Conservation (phyloP, 1,140 invertebrate genomes). For the Lithobius niger region DNA sequence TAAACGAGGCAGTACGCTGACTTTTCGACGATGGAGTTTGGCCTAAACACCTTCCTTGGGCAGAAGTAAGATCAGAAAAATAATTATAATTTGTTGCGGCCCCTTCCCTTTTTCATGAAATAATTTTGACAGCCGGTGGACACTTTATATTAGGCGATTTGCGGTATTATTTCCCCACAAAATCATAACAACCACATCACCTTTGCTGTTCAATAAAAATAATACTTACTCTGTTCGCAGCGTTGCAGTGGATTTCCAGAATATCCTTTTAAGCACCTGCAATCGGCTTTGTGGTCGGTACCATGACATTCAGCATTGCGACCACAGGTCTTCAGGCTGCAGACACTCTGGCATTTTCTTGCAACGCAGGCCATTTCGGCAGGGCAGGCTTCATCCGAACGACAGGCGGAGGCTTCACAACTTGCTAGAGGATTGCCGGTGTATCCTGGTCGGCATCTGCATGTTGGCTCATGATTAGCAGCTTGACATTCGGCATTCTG, state of each 20-base stretch:
- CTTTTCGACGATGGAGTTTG: too few relatives aligned
- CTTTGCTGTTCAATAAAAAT: slow-evolving; percentile 5
- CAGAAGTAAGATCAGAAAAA: too few relatives aligned
- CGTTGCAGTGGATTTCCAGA: slow-evolving; percentile 45
- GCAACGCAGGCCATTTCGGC: slow-evolving; percentile 77
- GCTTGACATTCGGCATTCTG: slow-evolving; percentile 24
- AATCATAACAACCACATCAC: too few relatives aligned
- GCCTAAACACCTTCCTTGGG: too few relatives aligned
- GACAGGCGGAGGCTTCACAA: slow-evolving; percentile 50
- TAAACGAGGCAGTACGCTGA: too few relatives aligned
- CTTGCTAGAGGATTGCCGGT: slow-evolving; percentile 42
- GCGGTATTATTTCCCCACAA: too few relatives aligned
- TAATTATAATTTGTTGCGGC: too few relatives aligned
- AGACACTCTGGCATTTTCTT: slow-evolving; percentile 75
- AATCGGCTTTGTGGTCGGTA: slow-evolving; percentile 50
- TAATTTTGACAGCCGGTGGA: too few relatives aligned
- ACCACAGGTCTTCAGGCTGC: slow-evolving; percentile 65
- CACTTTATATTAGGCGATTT: too few relatives aligned
- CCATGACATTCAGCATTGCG: slow-evolving; percentile 49
- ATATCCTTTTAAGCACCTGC: slow-evolving; percentile 57
- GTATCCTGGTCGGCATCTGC: slow-evolving; percentile 25
- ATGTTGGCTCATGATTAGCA: slow-evolving; percentile 22
- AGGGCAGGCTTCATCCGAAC: slow-evolving; percentile 74
- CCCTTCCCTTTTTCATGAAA: too few relatives aligned
- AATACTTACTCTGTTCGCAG: slow-evolving; percentile 14